Conservation (phyloP, 1,140 invertebrate species). For the Cotesia chilonis region DNA sequence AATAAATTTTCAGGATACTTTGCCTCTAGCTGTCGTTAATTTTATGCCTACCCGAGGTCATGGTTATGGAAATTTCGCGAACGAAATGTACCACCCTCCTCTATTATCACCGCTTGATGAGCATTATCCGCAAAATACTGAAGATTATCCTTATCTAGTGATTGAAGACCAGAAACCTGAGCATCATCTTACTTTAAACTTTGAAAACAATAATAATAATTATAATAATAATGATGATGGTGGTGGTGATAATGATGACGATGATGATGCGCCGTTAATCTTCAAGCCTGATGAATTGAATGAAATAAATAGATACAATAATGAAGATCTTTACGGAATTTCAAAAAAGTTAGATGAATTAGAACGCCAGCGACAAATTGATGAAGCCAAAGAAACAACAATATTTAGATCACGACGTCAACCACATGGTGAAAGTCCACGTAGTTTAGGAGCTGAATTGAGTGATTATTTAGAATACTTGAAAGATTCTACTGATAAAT, state of each 20-base stretch:
- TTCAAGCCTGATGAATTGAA: slow-evolving; percentile 3
- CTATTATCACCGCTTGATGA: slow-evolving; percentile 14
- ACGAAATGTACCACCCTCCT: slow-evolving; percentile 81
- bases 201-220: slow-evolving; percentile 7
- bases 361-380: background rate
- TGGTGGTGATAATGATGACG: background rate
- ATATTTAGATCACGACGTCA: slow-evolving; percentile 25
- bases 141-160: slow-evolving; percentile 1
- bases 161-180: slow-evolving; percentile 1
- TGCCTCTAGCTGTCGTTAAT: slow-evolving; percentile 78
- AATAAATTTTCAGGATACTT: slow-evolving; percentile 64
- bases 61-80: slow-evolving; percentile 74
- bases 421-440: background rate
- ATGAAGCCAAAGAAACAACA: slow-evolving; percentile 11
- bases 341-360: slow-evolving; percentile 11
- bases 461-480: slow-evolving; percentile 24
- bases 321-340: slow-evolving; percentile 14
- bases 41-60: slow-evolving; percentile 77
- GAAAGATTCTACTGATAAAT: background rate
- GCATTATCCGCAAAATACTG: background rate
- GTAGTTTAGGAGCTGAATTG: slow-evolving; percentile 3
- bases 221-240: background rate
- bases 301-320: slow-evolving; percentile 10
- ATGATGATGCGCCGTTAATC: background rate
- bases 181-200: slow-evolving; percentile 15